Percentiles rank a stretch among this genome's conserved stretches.
Conservation (phyloP, 2,797 vertebrate genomes). For the Uromys caudimaculatus region DNA sequence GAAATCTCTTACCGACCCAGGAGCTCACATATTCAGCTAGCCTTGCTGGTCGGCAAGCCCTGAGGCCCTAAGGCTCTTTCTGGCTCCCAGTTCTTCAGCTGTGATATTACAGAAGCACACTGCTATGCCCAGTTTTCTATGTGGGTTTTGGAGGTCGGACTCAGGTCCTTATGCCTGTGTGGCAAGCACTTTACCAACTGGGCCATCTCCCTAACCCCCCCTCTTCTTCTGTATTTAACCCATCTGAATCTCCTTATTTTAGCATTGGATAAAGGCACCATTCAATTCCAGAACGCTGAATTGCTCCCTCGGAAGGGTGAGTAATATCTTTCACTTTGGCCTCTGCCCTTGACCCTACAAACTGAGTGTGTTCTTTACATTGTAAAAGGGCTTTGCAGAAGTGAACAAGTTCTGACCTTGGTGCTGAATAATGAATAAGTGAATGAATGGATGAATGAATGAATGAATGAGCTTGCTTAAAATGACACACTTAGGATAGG, state of each 20-base stretch:
- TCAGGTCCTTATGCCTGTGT: not conserved
- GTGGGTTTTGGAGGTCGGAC: not conserved
- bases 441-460: not conserved
- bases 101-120: not conserved
- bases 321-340: no score
- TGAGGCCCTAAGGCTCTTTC: not conserved
- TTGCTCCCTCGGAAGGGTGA: not conserved
- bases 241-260: not conserved
- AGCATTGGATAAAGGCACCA: not conserved
- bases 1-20: not conserved
- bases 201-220: no score
- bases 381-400: not conserved
- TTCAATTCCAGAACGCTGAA: not conserved
- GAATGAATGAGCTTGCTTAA: not conserved
- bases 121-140: not conserved
- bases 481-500: not conserved
- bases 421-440: not conserved
- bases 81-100: not conserved
- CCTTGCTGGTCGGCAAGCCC: fast-evolving
- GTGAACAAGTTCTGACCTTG: not conserved
- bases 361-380: not conserved
- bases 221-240: not conserved
- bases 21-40: not conserved
- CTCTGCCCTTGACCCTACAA: not conserved
- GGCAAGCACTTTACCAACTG: not conserved